Conservation (phyloP, 2,113 vertebrate genomes). For the Ameiurus melas region DNA sequence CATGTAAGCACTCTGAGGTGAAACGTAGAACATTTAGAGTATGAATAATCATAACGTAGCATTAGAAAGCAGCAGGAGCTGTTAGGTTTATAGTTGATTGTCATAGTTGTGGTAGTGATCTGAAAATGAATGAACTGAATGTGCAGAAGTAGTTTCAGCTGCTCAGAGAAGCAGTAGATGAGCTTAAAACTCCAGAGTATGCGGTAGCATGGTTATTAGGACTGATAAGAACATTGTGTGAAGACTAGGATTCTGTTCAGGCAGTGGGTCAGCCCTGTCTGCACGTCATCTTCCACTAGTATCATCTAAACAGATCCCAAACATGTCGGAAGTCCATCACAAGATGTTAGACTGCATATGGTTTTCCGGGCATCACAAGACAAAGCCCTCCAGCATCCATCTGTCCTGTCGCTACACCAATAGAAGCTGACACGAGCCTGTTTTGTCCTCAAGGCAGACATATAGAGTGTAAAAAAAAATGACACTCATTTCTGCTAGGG, state of each 20-base stretch:
- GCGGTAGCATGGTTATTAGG: background rate
- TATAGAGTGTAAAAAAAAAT: background rate
- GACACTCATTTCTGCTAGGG: background rate
- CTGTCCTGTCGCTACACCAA: background rate
- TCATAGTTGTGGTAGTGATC: too few relatives aligned
- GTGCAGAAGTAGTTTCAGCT: background rate
- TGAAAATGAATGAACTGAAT: background rate
- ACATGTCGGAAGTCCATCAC: background rate
- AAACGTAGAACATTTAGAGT: background rate
- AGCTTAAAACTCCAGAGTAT: background rate
- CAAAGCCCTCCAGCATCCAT: conserved; percentile 7
- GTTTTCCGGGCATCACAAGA: background rate
- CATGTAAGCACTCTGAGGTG: background rate
- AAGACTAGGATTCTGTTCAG: background rate
- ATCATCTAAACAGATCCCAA: background rate
- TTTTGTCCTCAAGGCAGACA: background rate
- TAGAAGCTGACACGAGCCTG: background rate
- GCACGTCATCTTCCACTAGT: background rate
- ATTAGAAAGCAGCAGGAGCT: background rate
- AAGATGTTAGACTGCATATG: background rate
- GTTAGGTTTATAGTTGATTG: background rate
- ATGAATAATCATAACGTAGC: background rate
- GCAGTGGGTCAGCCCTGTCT: background rate
- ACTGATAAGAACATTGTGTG: background rate
- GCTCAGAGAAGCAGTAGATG: background rate